Conservation (phyloP, 2,797 vertebrate genomes). For the Spheniscus humboldti region DNA sequence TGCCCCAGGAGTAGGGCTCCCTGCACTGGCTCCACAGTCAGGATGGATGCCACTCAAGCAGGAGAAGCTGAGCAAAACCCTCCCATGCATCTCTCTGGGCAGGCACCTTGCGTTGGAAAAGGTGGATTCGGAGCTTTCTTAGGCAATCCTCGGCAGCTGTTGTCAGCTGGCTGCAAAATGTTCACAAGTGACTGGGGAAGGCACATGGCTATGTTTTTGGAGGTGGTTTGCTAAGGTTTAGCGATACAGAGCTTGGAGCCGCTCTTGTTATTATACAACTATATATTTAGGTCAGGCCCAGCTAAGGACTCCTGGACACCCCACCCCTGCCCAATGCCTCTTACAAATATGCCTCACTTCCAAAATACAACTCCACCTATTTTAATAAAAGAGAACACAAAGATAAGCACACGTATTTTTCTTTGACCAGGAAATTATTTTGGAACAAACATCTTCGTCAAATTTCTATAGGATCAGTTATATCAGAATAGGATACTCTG, state of each 20-base stretch:
- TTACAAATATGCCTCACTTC: background rate
- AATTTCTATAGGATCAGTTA: background rate
- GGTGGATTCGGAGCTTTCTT: background rate
- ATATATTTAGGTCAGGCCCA: background rate
- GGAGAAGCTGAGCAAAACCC: background rate
- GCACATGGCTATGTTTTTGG: accelerated
- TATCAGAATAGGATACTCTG: background rate
- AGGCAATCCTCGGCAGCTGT: background rate
- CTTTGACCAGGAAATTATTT: background rate
- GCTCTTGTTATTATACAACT: background rate
- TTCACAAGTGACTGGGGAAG: background rate
- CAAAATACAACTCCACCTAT: background rate
- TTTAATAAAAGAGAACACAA: background rate
- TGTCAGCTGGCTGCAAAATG: background rate
- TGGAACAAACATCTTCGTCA: background rate
- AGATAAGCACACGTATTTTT: background rate
- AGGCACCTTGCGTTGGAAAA: background rate
- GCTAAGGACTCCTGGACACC: background rate
- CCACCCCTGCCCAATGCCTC: background rate
- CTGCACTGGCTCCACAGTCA: accelerated
- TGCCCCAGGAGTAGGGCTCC: background rate
- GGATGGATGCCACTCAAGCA: background rate
- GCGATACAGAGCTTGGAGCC: background rate
- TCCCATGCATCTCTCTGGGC: accelerated
- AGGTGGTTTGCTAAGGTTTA: background rate